Base-by-base conservation (phyloP, 92 coral and sea anemone genomes). In the Siderastrea siderea region DNA sequence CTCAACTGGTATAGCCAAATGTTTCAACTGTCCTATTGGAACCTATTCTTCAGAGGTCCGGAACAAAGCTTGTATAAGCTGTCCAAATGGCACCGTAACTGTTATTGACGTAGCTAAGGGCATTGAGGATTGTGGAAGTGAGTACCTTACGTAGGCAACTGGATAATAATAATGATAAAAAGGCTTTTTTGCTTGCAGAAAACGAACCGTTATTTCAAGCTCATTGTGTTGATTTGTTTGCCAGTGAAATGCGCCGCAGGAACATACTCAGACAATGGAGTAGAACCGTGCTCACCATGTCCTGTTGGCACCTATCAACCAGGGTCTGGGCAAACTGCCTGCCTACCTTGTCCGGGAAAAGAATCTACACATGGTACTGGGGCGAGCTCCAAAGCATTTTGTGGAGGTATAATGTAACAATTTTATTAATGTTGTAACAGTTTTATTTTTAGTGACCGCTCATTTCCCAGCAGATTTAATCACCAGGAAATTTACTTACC, bases 231-330 rank as follows among this genome's bases (percentile, higher is more conserved):
- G 16, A 3, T 61, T 61, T n/a, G 2, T 71, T 14, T 43, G 74
- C 54, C 58, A 96, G 99, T 96, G 99, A 78, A 93, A 67, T 96
- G 99, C 75, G 98, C 99, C 3, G 93, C 98, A 2, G 99, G 99
- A 68, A 96, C 99, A 7, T 26, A 26, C 38, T 26, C 38, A 26
- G 38, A 26, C 38, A 26, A 26, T 26, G 38, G 38, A 26, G 38
- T 26, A 26, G 38, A 26, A 26, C 38, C 38, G 38, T 26, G 38
- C 38, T 26, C 38, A 26, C 38, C 38, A 17, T 96, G 98, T 79
- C 94, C 93, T 8, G 75, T 84, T 19, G 99, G 99, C 17, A 87
- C 92, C 26, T 96, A 91, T 78, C 97, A 95, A 74, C 68, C 71
- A 10, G 80, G 11, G 2, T 26, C 79, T 43, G 99, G 99, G 58